Conservation (phyloP, 2,888 invertebrate genomes). For the Agonopterix alstromeriana region DNA sequence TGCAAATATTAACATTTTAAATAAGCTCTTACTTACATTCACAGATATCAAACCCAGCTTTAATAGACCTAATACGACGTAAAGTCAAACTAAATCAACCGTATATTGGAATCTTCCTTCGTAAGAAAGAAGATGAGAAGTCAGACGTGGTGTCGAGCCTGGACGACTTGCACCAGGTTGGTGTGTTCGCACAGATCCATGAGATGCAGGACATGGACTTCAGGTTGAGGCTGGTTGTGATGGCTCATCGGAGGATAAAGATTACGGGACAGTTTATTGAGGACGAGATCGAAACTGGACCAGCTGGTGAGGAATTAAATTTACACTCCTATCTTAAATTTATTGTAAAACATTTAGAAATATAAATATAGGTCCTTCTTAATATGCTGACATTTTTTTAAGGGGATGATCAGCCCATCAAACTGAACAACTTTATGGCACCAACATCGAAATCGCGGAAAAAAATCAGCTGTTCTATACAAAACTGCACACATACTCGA, state of each 20-base stretch:
- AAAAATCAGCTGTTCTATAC: no score
- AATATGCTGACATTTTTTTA: no score
- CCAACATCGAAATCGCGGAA: no score
- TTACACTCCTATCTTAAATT: no score
- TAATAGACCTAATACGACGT: slow-evolving; percentile 92
- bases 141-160: slow-evolving; percentile 89
- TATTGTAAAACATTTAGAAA: not conserved
- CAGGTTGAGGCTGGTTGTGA: slow-evolving; percentile 92
- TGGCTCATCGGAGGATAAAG: slow-evolving; percentile 93
- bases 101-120: slow-evolving; percentile 97
- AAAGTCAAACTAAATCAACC: slow-evolving; percentile 98
- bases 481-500: no score
- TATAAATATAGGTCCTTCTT: no score
- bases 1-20: no score
- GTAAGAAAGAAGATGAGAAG: slow-evolving; percentile 92
- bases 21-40: slow-evolving; percentile 12
- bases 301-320: slow-evolving; percentile 55
- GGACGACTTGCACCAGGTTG: slow-evolving; percentile 91
- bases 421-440: no score
- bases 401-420: no score
- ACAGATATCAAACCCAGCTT: slow-evolving; percentile 88
- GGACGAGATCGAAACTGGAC: slow-evolving; percentile 78
- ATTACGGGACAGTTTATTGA: slow-evolving; percentile 88
- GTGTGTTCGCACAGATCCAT: slow-evolving; percentile 98
- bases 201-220: slow-evolving; percentile 94